Evolutionary conservation across 2,888 invertebrate species (phyloP).

Genomic region (Heliconius erato): DNA sequence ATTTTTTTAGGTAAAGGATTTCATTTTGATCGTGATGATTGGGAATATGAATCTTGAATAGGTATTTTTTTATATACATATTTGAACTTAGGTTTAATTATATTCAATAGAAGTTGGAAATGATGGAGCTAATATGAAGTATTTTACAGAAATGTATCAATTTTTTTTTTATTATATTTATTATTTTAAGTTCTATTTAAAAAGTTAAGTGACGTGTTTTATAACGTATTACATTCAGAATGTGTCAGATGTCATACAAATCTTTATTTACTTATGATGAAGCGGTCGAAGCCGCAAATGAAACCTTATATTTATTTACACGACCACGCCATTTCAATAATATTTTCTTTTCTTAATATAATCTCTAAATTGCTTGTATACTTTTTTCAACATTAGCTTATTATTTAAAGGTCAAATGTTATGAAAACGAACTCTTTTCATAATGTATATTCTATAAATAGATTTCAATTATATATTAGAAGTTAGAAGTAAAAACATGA

Average conservation of each 20-base stretch:
- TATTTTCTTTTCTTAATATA: slow-evolving; percentile 8
- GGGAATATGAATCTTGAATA: not conserved
- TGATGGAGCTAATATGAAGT: not conserved
- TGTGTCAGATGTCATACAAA: no score
- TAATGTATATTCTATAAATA: not conserved
- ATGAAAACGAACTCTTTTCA: not conserved
- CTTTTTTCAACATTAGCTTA: not conserved
- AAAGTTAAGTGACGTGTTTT: no score
- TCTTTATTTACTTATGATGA: no score
- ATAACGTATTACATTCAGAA: no score
- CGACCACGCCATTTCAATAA: not conserved
- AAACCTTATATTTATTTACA: not conserved
- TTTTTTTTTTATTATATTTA: not conserved
- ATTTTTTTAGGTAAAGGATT: not conserved
- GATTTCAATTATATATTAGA: not conserved
- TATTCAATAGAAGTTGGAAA: not conserved
- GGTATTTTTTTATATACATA: no score
- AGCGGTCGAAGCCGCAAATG: no score
- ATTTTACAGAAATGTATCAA: not conserved
- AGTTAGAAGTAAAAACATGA: not conserved
- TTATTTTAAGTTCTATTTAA: no score
- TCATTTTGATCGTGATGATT: not conserved
- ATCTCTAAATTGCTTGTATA: not conserved
- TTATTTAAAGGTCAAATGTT: not conserved
- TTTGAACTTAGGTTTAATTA: not conserved